Base-by-base conservation (phyloP, 2,888 invertebrate species). In the Belgica antarctica region DNA sequence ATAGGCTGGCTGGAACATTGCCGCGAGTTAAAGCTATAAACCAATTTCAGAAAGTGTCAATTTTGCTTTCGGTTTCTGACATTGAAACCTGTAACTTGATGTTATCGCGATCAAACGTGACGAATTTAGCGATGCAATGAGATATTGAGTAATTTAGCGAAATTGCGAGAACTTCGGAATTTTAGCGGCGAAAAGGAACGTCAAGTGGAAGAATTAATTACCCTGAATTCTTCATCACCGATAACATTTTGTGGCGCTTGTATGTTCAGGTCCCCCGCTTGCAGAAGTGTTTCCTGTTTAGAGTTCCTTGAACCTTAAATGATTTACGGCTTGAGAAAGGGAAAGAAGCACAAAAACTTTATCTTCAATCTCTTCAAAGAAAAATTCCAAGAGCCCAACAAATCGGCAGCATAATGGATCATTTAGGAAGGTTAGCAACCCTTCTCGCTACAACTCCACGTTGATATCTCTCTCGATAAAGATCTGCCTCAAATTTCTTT, bases 341-440 rank as follows among this genome's bases (percentile, higher is more conserved):
- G 34, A 31, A 31, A 31, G 34, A 5, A 31, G 7, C 34, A 31
- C 34, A 31, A 31, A 41, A 4, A 22, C 17, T 52, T 52, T 22
- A 52, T 52, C 52, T 52, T 17, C 52, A 52, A 52, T 52, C 52
- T 52, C 22, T 19, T n/a, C 52, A 19, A 17, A 5, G 12, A 5
- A 12, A 17, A 52, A 22, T 17, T 59, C 15, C 27, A n/a, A 3
- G 59, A 59, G 52, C 59, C 22, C 10, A 59, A 59, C 59, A 59
- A 59, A 59, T 59, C 59, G 59, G 24, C 24, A 59, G 12, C 59
- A 59, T 59, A 59, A 59, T 59, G 59, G 59, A 59, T 25, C 59
- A 59, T 59, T 59, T 19, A 24, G 57, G 27, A 59, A 27, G 24
- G 25, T 59, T 59, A 27, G n/a, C 4, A 59, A 59, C 59, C 59